phyloP scores from a whole-genome alignment of 1,140 invertebrate genomes.

The Drosophila neocordata region DNA sequence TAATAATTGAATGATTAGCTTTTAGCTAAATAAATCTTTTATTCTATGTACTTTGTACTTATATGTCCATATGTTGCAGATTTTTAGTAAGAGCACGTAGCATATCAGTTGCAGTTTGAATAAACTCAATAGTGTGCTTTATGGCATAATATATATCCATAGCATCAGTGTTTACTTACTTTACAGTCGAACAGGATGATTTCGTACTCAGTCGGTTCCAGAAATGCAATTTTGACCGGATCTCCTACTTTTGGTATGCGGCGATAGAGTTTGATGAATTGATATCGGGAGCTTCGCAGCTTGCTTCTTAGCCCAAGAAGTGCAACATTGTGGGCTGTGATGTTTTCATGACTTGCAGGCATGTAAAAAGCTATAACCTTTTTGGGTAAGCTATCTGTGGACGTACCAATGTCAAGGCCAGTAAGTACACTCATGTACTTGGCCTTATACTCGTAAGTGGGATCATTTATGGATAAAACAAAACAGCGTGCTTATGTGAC shows the following conservation, averaged over 20 bases:
- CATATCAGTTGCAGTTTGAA: constrained; percentile 1
- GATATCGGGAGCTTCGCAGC: not conserved
- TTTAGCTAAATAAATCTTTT: too few species aligned
- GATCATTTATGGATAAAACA: not conserved
- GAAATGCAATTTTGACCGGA: constrained; percentile 1
- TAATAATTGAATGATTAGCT: too few species aligned
- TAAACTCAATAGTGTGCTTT: not conserved
- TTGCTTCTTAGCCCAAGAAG: constrained; percentile 23
- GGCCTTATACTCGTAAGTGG: constrained; percentile 22
- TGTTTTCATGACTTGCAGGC: not conserved
- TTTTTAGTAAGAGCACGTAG: not conserved
- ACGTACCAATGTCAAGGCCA: not conserved
- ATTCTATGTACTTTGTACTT: too few species aligned
- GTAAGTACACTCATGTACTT: constrained; percentile 28
- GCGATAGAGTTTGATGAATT: constrained; percentile 13
- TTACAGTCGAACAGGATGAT: not conserved
- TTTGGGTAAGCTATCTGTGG: not conserved
- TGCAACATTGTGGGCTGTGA: constrained; percentile 5
- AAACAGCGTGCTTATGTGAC: constrained; percentile 52
- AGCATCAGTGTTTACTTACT: not conserved
- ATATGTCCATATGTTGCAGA: too few species aligned
- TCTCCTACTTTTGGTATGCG: not conserved
- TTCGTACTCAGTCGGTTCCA: not conserved
- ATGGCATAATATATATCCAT: constrained; percentile 8
- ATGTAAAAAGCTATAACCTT: constrained; percentile 33